Evolutionary conservation across 2,797 vertebrate species (phyloP).

Genomic region (Caiman crocodilus): DNA sequence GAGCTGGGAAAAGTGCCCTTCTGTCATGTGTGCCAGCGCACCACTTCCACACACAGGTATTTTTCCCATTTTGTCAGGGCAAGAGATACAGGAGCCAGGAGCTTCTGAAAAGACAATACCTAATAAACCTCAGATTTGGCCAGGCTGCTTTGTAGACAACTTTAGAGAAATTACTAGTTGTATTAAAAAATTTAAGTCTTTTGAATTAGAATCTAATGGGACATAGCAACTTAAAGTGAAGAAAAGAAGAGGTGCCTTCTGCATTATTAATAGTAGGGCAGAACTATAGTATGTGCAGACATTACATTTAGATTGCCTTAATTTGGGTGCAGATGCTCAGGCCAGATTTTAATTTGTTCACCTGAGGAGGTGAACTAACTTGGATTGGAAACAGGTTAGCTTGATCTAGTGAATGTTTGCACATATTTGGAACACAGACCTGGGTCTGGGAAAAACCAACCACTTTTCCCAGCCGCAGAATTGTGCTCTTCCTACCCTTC

Average conservation of each 20-base stretch:
- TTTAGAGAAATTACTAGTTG: neutral
- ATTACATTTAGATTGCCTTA: too few species aligned
- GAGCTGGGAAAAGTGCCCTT: neutral
- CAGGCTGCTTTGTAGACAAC: neutral
- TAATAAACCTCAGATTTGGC: neutral
- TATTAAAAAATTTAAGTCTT: neutral
- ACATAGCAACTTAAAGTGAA: neutral
- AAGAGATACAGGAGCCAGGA: neutral
- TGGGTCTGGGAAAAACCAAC: too few species aligned
- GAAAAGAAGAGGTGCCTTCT: neutral
- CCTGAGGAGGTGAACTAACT: too few species aligned
- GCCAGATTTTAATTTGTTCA: too few species aligned
- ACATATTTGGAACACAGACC: neutral
- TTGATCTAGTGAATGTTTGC: neutral
- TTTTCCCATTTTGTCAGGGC: neutral
- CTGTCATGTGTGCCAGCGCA: neutral
- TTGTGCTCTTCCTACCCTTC: neutral
- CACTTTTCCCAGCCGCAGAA: neutral
- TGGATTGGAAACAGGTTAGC: neutral
- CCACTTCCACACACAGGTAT: neutral
- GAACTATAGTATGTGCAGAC: neutral
- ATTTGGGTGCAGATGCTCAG: too few species aligned
- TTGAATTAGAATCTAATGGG: neutral
- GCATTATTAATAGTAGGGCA: neutral
- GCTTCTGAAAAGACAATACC: neutral